Evolutionary conservation across 64 coral and sea anemone species (phyloP), one percentile per base, ranked within the genome.

Genomic region (Pocillopora verrucosa): DNA sequence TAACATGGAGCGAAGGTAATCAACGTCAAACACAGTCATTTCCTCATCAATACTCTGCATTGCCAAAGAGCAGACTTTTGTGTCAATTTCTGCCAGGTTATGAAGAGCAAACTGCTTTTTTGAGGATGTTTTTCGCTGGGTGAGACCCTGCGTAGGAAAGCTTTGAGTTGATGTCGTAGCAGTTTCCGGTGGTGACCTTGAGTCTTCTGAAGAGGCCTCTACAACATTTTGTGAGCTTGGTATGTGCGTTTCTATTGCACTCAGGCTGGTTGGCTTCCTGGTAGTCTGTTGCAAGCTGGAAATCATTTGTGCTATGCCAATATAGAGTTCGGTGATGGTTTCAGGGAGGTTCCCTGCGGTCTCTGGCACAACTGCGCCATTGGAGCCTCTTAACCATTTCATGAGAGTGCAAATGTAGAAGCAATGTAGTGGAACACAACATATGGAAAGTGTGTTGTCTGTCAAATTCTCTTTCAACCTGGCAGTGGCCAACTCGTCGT

Each of bases 21-120:
- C 75, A 51, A 13, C 10, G 22, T 14, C 3, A 45, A 77, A 77
- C 14, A 20, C 56, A 20, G 38, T 17, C 1, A 19, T 77, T 0
- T 45, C 75, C n/a, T 77, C 75, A 20, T 77, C 75, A 41, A 77
- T 56, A 77, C 75, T 58, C 56, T 22, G 56, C 75, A 77, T 77
- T 58, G 75, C 75, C 11, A 77, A 19, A 77, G 34, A 77, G 75
- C 75, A 77, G 16, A 45, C 75, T 38, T 20, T 1, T 38, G 15
- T 56, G 38, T 56, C 16, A 77, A 77, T 58, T 14, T 36, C 41
- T 3, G 15, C 38, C 4, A 77, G 34, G 12, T 56, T 7, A 45
- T 6, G 75, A 56, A 19, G 75, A 77, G 38, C 41, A 77, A 17
- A 56, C 11, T 77, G 36, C 4, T 15, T 17, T 77, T 15, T 45